phyloP scores from a whole-genome alignment of 2,888 invertebrate genomes.

The Zeuzera pyrina region DNA sequence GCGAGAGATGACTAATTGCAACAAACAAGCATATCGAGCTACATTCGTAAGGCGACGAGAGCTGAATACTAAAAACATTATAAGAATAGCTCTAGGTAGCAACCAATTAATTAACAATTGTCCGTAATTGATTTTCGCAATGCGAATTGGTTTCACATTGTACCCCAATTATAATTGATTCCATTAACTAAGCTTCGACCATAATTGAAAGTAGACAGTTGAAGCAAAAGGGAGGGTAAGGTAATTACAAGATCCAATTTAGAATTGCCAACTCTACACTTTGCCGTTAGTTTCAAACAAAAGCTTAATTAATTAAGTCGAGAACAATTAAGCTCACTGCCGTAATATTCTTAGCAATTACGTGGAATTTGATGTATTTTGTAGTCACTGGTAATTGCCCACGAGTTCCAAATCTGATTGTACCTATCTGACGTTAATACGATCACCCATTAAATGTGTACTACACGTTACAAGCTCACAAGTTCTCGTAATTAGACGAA shows the following conservation, averaged over 20 bases:
- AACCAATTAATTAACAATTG: no score
- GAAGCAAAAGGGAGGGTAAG: constrained; percentile 65
- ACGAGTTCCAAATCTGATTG: constrained; percentile 61
- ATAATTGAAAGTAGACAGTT: constrained; percentile 71
- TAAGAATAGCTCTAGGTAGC: no score
- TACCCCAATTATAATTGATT: constrained; percentile 66
- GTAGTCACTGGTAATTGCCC: constrained; percentile 63
- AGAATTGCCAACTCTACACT: constrained; percentile 74
- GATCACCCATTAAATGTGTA: constrained; percentile 63
- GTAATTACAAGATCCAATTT: constrained; percentile 74
- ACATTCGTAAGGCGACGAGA: constrained; percentile 17
- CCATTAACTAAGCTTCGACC: constrained; percentile 65
- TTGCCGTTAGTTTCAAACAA: constrained; percentile 74
- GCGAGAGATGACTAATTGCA: constrained; percentile 12
- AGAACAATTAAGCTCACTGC: constrained; percentile 72
- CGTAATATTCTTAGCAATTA: constrained; percentile 72
- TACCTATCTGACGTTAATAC: constrained; percentile 62
- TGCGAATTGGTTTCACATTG: constrained; percentile 46
- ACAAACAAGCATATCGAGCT: neutral
- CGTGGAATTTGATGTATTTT: constrained; percentile 68
- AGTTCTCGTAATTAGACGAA: no score
- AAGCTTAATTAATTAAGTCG: constrained; percentile 74
- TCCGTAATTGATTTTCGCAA: constrained; percentile 36
- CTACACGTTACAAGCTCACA: no score
- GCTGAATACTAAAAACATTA: no score